Base-by-base conservation (phyloP, 2,797 vertebrate species). In the Xiphorhynchus erythropygius region DNA sequence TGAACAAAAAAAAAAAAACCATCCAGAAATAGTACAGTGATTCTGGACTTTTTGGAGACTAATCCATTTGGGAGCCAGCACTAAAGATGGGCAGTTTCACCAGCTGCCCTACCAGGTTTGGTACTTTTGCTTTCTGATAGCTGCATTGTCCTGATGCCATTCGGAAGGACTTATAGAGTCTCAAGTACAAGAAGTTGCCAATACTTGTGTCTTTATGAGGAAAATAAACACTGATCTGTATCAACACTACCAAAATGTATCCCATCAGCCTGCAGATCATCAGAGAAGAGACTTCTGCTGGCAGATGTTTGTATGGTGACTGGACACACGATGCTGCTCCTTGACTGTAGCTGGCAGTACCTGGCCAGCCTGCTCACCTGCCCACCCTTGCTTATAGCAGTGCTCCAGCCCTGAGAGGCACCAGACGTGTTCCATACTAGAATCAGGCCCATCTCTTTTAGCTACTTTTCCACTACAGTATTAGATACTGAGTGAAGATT, bases 321-420 rank as follows among this genome's bases (percentile, higher is more conserved):
- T 59, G 50, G 32, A 25, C 16, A 37, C 0, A 2, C 0, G 0
- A 8, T 24, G 24, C 39, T 75, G 28, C n/a, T 46, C 13, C 25
- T 27, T n/a, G 18, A 5, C 23, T 30, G 30, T 5, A 46, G 22
- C 42, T 84, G 44, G 30, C 39, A 27, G 42, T 18, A 41, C 49
- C 42, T 41, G 42, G n/a, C 21, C 77, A 73, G 30, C 24, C 21
- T 18, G 13, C 18, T 59, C 25, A 5, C 32, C 75, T 33, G 16
- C 6, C 15, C 2, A 1, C 39, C 42, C 9, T 1, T 30, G 19
- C 22, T 57, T 15, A 11, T 1, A 35, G 30, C 33, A 21, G 2
- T 17, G 14, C 13, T 64, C 17, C 41, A 83, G 41, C 28, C n/a
- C 59, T 49, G 21, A 67, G 41, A 49, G 35, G 21, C 50, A 75